Base-by-base conservation (phyloP, 2,113 vertebrate species). In the Datnioides undecimradiatus region DNA sequence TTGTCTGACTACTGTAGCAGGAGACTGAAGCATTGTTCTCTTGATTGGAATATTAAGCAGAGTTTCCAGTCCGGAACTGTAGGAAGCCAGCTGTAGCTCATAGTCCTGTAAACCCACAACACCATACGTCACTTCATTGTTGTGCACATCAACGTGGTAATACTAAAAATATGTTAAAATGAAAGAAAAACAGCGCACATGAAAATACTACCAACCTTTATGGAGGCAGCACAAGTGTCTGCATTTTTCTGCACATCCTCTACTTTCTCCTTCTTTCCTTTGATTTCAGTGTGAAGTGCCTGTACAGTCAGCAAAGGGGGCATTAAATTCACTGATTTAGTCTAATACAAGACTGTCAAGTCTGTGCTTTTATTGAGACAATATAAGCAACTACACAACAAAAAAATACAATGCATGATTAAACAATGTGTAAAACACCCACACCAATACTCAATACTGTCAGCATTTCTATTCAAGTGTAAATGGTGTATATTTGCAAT, bases 41-140 rank as follows among this genome's bases (percentile, higher is more conserved):
- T 98, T 99, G 85, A 98, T 95, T 8, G 98, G 98, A 82, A 99
- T 96, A 85, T 97, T 98, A 40, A 98, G 95, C 52, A 99, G 84
- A 0, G 98, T 99, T 93, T 99, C 98, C 87, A 99, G 88, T 25
- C 98, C 97, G 0, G 98, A 96, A 36, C 95, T 96, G 78, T 99
- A 99, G 0, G 97, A 97, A 19, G 97, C 97, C 91, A 98, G 91
- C 84, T 98, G 97, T 34, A 98, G 89, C 84, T 99, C 98, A 71
- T 98, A 99, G 94, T 99, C 97, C 98, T 99, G 84, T 74, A 87
- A 90, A 69, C 6, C 84, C 13, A 72, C 5, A 73, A 73, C 0
- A 48, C 16, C 63, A 33, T 5, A 54, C 34, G 31, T 48, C 9
- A 57, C 29, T 10, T 57, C 2, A 58, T 43, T 36, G 34, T 31